Evolutionary conservation across 2,888 invertebrate genomes (phyloP), one percentile per base, ranked within the genome.

Genomic region (Chrysolina oricalcia): DNA sequence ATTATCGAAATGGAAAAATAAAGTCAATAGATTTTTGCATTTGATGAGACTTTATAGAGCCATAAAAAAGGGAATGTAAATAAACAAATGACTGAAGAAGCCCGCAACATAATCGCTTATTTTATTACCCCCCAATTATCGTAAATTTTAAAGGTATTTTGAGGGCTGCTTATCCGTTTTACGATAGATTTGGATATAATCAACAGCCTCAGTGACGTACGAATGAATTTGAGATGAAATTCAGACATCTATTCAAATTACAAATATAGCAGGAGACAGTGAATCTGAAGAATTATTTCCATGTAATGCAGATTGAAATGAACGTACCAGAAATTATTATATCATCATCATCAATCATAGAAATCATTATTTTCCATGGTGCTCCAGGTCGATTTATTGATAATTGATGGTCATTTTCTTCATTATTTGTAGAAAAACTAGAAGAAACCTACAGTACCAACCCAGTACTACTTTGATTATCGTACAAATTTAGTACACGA

Each of bases 71-170:
- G 76, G 81, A 84, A 83, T 82, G 82, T 79, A 80, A 81, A 81
- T 81, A 82, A 79, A 79, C 78, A 79, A 83, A 83, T 81, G 75
- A 77, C 78, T 80, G 76, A 81, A 79, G 79, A 81, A 83, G 84
- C 80, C 82, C 80, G 83, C 83, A 82, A 83, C 84, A 85, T 85
- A 84, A 86, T 86, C 85, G 82, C 81, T 81, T 81, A 83, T 86
- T 87, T 87, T 86, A 87, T 85, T 84, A 83, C 71, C 83, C 78
- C 77, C 82, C 85, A 85, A 85, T 86, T 85, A 85, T 85, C 85
- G 85, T 86, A 85, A 86, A 86, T 83, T 84, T 81, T 80, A 80
- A 80, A 85, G 83, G 85, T 84, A 84, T 83, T 84, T 84, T 84
- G 82, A 84, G 83, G 84, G 82, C 77, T 84, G 81, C 82, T 84